Conservation (phyloP, 2,888 invertebrate species). For the Parapristionchus giblindavisi region DNA sequence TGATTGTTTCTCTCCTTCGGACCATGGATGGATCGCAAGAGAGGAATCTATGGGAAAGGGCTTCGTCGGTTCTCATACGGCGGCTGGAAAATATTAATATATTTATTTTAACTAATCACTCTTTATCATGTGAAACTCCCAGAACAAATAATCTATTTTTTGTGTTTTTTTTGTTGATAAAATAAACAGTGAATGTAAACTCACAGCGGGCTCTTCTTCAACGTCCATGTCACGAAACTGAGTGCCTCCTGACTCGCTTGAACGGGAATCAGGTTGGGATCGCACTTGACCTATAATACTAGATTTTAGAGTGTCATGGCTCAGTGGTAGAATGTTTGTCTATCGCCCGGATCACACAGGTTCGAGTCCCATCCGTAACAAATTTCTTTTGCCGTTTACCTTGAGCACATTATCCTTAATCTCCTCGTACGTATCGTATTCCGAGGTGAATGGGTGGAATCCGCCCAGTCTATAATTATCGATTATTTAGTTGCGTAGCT, state of each 20-base stretch:
- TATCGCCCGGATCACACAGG: too few species aligned
- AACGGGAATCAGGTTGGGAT: conserved; percentile 91
- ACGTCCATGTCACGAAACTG: conserved; percentile 91
- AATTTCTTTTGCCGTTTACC: conserved; percentile 23
- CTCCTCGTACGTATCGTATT: conserved; percentile 78
- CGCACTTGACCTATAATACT: conserved; percentile 77
- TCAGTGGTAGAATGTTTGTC: too few species aligned
- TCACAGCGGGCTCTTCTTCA: conserved; percentile 91
- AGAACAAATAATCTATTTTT: not conserved
- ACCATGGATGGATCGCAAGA: conserved; percentile 90
- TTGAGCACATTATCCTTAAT: conserved; percentile 84
- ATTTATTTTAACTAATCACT: conserved; percentile 4
- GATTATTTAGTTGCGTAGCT: not conserved
- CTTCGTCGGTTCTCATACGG: conserved; percentile 91
- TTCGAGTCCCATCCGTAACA: too few species aligned
- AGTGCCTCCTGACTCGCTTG: conserved; percentile 92
- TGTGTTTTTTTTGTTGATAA: not conserved
- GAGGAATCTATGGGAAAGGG: conserved; percentile 94
- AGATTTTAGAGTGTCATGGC: too few species aligned
- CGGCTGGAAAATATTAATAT: conserved; percentile 77
- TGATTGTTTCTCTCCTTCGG: conserved; percentile 81
- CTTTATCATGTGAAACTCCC: too few species aligned
- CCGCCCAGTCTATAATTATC: conserved; percentile 80
- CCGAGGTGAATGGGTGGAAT: conserved; percentile 86
- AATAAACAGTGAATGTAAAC: conserved; percentile 58